Evolutionary conservation across 2,888 invertebrate species (phyloP).

Genomic region (Pterobdella sp.): DNA sequence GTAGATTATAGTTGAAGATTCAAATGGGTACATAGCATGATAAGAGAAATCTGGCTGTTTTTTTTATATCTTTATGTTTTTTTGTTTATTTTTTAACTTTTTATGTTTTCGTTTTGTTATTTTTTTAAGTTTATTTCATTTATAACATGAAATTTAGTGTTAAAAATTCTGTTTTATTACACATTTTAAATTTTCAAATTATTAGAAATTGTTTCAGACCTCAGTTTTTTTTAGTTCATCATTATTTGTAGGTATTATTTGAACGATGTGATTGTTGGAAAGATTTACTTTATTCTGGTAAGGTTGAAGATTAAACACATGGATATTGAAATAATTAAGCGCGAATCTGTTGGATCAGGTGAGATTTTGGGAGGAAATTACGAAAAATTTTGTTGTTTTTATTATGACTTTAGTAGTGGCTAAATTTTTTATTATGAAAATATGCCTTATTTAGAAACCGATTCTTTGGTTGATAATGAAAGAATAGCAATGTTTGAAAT

Average conservation of each 20-base stretch:
- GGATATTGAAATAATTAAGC: constrained; percentile 98
- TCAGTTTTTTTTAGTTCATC: background rate
- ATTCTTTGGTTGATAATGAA: constrained; percentile 77
- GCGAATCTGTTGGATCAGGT: constrained; percentile 82
- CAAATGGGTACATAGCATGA: too few relatives aligned
- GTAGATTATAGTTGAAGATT: too few relatives aligned
- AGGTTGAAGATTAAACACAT: constrained; percentile 99
- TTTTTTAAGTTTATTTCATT: background rate
- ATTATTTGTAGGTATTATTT: constrained; percentile 70
- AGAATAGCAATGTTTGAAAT: constrained; percentile 99
- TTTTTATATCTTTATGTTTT: background rate
- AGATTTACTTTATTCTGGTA: constrained; percentile 96
- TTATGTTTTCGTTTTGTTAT: background rate
- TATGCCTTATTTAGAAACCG: constrained; percentile 67
- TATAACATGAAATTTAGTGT: too few relatives aligned
- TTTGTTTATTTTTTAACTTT: background rate
- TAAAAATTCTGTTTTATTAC: background rate
- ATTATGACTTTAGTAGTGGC: background rate
- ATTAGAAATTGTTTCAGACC: background rate
- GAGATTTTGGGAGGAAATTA: constrained; percentile 35
- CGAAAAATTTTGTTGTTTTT: background rate
- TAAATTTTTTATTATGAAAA: background rate
- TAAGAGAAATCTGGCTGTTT: too few relatives aligned
- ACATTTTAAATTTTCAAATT: background rate
- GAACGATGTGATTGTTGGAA: constrained; percentile 98